Evolutionary conservation across 2,888 invertebrate genomes (phyloP).

Genomic region (Callinectes sapidus): DNA sequence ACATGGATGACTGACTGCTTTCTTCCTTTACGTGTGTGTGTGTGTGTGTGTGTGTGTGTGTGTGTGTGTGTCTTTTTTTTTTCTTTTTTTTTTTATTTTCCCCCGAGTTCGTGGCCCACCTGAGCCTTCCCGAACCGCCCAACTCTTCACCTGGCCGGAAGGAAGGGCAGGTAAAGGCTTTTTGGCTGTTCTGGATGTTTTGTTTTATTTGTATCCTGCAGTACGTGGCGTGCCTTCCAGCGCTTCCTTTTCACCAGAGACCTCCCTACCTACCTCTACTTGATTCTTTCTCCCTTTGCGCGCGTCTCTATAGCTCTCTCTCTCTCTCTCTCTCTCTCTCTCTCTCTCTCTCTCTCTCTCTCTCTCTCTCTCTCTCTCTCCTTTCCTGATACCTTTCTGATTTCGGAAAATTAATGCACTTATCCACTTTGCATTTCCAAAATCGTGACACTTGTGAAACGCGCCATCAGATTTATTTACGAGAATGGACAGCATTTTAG

Average conservation of each 20-base stretch:
- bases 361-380: not conserved
- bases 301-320: not conserved
- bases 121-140: not conserved
- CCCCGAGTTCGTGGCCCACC: not conserved
- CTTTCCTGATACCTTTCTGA: not conserved
- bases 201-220: not conserved
- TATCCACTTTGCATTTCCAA: not conserved
- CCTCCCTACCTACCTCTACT: too few relatives aligned
- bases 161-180: not conserved
- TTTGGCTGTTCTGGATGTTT: not conserved
- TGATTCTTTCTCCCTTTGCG: not conserved
- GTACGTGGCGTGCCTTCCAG: not conserved
- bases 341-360: constrained; percentile 33
- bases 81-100: not conserved
- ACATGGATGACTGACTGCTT: not conserved
- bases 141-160: not conserved
- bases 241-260: not conserved
- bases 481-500: too few relatives aligned
- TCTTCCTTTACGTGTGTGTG: not conserved
- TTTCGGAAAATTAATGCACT: not conserved
- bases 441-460: too few relatives aligned
- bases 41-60: too few relatives aligned
- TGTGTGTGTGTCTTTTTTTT: too few relatives aligned
- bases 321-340: constrained; percentile 30
- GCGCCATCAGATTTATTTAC: too few relatives aligned